Percentiles rank a stretch among this genome's conserved stretches.
Conservation (phyloP, 2,888 invertebrate species). For the Apamea crenata region DNA sequence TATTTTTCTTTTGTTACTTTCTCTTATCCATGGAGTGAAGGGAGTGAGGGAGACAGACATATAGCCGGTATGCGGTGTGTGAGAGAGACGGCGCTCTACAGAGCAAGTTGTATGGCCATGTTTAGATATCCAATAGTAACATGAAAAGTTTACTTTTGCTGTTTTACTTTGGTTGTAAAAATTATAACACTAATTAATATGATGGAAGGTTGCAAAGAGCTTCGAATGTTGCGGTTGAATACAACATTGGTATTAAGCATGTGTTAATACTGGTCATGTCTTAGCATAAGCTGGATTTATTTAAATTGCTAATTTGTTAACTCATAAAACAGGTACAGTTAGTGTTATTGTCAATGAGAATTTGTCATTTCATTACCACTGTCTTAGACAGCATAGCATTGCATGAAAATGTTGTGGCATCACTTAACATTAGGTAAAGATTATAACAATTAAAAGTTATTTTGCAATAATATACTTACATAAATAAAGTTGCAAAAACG, state of each 20-base stretch:
- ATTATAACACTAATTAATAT: constrained; percentile 5
- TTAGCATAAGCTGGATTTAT: constrained; percentile 55
- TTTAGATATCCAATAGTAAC: constrained; percentile 72
- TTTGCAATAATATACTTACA: constrained; percentile 9
- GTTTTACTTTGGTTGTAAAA: constrained; percentile 69
- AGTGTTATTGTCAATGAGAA: constrained; percentile 46
- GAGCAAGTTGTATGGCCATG: constrained; percentile 76
- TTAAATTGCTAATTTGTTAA: constrained; percentile 60
- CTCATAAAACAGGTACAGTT: constrained; percentile 56
- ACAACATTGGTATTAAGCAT: constrained; percentile 6
- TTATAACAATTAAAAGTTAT: constrained; percentile 16
- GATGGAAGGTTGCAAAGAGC: neutral
- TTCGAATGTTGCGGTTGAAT: constrained; percentile 16
- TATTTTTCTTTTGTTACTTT: constrained; percentile 90
- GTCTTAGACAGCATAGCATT: constrained; percentile 1
- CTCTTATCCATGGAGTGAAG: constrained; percentile 89
- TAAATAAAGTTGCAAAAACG: neutral
- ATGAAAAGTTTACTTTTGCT: constrained; percentile 78
- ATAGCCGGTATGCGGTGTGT: constrained; percentile 65
- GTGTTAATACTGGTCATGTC: constrained; percentile 35
- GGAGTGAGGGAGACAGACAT: constrained; percentile 83
- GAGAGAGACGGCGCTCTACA: constrained; percentile 83
- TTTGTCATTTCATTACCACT: constrained; percentile 52
- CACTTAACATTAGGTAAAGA: neutral
- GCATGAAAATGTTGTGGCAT: neutral